These are phyloP conservation scores for Acronicta alni DNA, from an alignment of 2,888 invertebrate species.

Conservation along the genomic window DNA sequence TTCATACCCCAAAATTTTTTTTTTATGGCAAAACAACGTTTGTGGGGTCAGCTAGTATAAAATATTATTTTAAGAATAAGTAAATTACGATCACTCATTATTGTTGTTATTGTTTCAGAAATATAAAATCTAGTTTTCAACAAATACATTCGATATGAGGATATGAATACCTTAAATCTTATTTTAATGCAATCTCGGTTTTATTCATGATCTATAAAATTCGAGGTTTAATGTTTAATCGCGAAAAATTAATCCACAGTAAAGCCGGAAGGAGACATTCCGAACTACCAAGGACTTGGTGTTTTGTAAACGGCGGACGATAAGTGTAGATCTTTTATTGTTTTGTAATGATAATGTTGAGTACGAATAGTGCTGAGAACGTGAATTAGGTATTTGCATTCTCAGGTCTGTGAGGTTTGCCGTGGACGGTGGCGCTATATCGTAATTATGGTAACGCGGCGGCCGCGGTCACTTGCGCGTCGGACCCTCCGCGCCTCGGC, in stretches of 20 bases:
- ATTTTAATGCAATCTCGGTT: slow-evolving; percentile 31
- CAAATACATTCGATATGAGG: slow-evolving; percentile 16
- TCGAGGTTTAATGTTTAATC: slow-evolving; percentile 41
- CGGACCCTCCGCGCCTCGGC: slow-evolving; percentile 64
- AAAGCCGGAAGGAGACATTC: slow-evolving; percentile 55
- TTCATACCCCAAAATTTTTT: no score
- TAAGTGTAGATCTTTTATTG: slow-evolving; percentile 55
- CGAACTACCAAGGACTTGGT: slow-evolving; percentile 47
- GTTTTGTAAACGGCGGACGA: slow-evolving; percentile 36
- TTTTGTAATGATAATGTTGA: slow-evolving; percentile 51
- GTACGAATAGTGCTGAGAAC: slow-evolving; percentile 17
- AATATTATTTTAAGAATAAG: no score
- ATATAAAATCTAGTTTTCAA: slow-evolving; percentile 23
- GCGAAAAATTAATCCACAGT: slow-evolving; percentile 39
- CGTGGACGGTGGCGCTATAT: slow-evolving; percentile 29
- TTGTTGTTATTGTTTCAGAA: slow-evolving; percentile 22
- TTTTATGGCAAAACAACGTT: no score
- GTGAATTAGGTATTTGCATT: slow-evolving; percentile 33
- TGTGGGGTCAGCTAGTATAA: no score
- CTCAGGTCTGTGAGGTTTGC: slow-evolving; percentile 15
- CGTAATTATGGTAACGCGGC: slow-evolving; percentile 40
- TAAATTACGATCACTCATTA: slow-evolving; percentile 28
- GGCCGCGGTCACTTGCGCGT: slow-evolving; percentile 68
- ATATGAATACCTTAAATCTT: slow-evolving; percentile 23
- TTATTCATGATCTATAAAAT: slow-evolving; percentile 35